Evolutionary conservation across 2,113 vertebrate genomes (phyloP).

Genomic region (Pteronura brasiliensis): DNA sequence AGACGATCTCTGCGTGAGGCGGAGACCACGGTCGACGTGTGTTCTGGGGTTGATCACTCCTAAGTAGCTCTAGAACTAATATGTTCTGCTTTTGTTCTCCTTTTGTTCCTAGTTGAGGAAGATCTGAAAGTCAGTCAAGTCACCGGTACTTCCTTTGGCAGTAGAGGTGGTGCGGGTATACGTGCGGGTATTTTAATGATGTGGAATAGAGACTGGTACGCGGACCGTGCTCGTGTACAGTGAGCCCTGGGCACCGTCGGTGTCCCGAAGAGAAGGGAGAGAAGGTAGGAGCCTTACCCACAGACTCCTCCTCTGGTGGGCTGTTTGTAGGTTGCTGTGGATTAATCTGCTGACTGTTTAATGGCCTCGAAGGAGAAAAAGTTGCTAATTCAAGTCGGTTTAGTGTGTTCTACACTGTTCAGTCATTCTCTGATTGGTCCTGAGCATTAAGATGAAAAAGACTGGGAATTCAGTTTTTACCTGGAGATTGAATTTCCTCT

Average conservation of each 20-base stretch:
- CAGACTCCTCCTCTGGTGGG: background rate
- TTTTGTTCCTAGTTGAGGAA: background rate
- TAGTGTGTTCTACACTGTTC: background rate
- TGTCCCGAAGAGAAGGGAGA: background rate
- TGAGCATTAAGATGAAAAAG: slow-evolving; percentile 12
- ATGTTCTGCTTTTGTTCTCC: background rate
- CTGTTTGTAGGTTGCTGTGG: background rate
- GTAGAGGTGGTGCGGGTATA: background rate
- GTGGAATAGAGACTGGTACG: background rate
- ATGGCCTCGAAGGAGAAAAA: background rate
- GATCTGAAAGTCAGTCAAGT: background rate
- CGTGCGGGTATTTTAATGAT: background rate
- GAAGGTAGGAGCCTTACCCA: background rate
- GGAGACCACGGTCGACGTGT: background rate
- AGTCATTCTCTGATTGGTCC: background rate
- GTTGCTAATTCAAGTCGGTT: background rate
- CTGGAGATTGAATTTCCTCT: background rate
- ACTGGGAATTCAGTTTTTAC: slow-evolving; percentile 23
- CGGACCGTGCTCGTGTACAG: background rate
- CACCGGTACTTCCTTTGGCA: background rate
- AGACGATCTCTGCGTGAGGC: background rate
- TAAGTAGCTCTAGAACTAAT: background rate
- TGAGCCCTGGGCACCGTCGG: background rate
- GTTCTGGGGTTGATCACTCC: background rate
- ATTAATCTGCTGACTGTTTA: slow-evolving; percentile 1